Base-by-base conservation (phyloP, 1,140 invertebrate species). In the Drosophila pallidifrons region DNA sequence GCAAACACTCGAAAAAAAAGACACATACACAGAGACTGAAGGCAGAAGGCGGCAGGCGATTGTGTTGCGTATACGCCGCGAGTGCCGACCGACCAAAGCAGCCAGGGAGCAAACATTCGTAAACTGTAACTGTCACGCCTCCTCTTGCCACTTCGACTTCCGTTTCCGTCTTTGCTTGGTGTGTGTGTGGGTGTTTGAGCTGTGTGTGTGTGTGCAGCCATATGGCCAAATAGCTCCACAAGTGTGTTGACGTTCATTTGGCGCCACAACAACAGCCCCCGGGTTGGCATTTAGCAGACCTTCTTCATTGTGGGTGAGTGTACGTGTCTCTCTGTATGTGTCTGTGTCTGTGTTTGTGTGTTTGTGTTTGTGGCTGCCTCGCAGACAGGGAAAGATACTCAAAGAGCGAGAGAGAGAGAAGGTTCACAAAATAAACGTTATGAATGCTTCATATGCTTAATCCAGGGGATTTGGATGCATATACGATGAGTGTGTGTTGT, bases 371-470 rank as follows among this genome's bases (percentile, higher is more conserved):
- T 8, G 30, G 47, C 5, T 46, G 30, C 52, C 54, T 20, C 13
- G 25, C 57, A 47, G 43, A 60, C 41, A 47, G 38, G 38, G 63
- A 57, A 13, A 20, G 25, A 20, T 11, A 32, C 46, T 45, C 20
- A 25, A 25, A 25, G 3, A 25, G 20, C 3, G 45, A 32, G 15
- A 74, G 68, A 63, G 63, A 11, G 45, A 25, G 46, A 60, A 73
- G 46, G 75, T 69, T 89, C 41, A 70, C 74, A 89, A 83, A 89
- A 90, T 85, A 89, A 89, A 89, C 81, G 85, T 89, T 89, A 89
- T 89, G 85, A 89, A 89, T 89, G 85, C 85, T 89, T 85, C 85
- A 89, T 90, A 89, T 89, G 85, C 86, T 89, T 89, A 89, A 89
- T 89, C 85, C 75, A 89, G 77, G 80, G 83, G 83, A 88, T 88